A percentile compares a stretch with the other conserved stretches of the same genome.
Evolutionary conservation across 2,797 vertebrate genomes (phyloP).

Genomic region (Gymnocypris eckloni): DNA sequence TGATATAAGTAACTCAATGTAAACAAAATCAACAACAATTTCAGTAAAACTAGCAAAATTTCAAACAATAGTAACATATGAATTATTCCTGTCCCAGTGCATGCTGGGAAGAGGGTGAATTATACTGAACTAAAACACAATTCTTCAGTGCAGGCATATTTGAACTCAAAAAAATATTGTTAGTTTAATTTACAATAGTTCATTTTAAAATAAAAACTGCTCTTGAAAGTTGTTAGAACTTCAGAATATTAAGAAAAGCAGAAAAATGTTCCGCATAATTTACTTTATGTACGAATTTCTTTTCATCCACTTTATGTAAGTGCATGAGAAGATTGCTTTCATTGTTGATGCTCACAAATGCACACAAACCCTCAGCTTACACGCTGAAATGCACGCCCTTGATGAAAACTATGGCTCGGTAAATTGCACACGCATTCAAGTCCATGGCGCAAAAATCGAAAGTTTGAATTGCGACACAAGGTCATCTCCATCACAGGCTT

Average conservation of each 20-base stretch:
- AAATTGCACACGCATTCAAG: conserved; percentile 46
- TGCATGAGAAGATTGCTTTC: conserved; percentile 27
- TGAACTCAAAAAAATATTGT: neutral
- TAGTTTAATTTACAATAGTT: neutral
- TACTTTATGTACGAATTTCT: neutral
- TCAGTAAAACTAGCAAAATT: neutral
- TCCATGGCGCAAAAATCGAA: conserved; percentile 40
- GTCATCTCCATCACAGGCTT: conserved; percentile 73
- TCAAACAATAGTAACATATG: neutral
- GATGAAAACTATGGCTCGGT: conserved; percentile 19
- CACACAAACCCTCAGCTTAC: conserved; percentile 10
- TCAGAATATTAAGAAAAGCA: neutral
- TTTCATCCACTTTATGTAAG: neutral
- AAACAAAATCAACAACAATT: neutral
- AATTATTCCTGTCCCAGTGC: neutral
- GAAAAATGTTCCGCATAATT: conserved; percentile 12
- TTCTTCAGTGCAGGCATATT: neutral
- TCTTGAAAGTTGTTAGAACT: neutral
- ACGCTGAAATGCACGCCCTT: conserved; percentile 36
- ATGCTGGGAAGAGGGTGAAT: neutral
- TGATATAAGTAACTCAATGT: neutral
- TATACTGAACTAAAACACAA: neutral
- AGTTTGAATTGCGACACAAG: conserved; percentile 67
- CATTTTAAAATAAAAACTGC: neutral
- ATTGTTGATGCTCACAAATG: conserved; percentile 18